Base-by-base conservation (phyloP, 1,140 invertebrate species). In the Aphaenogaster ashmeadi region DNA sequence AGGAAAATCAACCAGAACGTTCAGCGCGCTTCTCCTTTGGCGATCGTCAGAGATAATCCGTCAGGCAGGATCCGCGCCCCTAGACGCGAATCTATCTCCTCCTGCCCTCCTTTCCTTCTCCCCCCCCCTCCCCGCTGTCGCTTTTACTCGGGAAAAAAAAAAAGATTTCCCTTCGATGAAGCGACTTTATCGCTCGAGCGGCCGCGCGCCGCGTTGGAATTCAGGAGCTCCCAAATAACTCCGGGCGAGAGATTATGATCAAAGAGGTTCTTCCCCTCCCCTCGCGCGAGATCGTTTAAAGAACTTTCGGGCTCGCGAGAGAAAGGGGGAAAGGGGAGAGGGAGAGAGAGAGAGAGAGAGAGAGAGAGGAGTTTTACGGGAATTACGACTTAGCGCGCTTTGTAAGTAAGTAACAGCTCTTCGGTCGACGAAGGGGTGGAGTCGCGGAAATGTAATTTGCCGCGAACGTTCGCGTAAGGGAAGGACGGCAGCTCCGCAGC, bases 361-460 rank as follows among this genome's bases (percentile, higher is more conserved):
- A 13, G 44, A n/a, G 15, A 44, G 41, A 11, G 9, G 54, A 75
- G 69, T 75, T 84, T 84, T 84, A 84, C 80, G 69, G 56, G 80
- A 60, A 84, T 84, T 84, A 84, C 80, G 69, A 75, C 80, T 75
- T 84, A 38, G 67, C 56, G 80, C 66, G 79, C 78, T 81, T 81
- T 71, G 69, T 75, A 75, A 75, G 80, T 80, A 80, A 67, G 78
- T 74, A 83, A 83, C 38, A 27, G 33, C 41, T 62, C 69, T 47
- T 71, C 33, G 78, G 78, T 44, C n/a, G 67, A 18, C 15, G 38
- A 27, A 36, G 60, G 21, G 44, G 44, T 11, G 69, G 18, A 75
- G 56, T 47, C 80, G 80, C 69, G 69, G 69, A 84, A 84, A 84
- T 84, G 80, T 75, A 84, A 84, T 84, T 84, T 84, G 80, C 69